phyloP scores from a whole-genome alignment of 2,888 invertebrate species.

The Eupsilia transversa region DNA sequence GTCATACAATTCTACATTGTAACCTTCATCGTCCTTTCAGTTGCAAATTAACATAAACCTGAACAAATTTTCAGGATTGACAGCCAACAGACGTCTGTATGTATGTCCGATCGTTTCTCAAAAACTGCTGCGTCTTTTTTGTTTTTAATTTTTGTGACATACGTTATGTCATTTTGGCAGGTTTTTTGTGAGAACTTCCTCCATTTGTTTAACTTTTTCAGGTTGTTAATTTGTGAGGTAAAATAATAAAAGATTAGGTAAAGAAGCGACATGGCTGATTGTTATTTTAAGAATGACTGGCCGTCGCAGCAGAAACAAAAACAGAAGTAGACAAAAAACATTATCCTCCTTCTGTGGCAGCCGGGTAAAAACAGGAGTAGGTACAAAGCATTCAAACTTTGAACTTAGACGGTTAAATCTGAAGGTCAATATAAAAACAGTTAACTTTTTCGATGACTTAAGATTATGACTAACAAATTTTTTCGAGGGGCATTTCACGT shows the following conservation, averaged over 20 bases:
- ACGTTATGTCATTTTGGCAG: constrained; percentile 15
- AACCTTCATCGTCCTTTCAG: constrained; percentile 27
- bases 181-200: constrained; percentile 17
- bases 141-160: constrained; percentile 12
- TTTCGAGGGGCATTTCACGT: background rate
- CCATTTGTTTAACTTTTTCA: background rate
- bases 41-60: constrained; percentile 22
- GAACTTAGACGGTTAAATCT: background rate
- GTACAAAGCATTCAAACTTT: background rate
- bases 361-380: background rate
- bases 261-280: background rate
- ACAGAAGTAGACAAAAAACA: no score
- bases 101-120: constrained; percentile 20
- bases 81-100: constrained; percentile 29
- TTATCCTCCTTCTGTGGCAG: no score
- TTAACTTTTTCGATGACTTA: background rate
- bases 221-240: background rate
- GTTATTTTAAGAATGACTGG: constrained; percentile 2
- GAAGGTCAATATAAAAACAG: background rate
- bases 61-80: constrained; percentile 52
- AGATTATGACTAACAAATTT: background rate
- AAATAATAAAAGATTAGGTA: background rate
- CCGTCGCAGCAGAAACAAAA: background rate
- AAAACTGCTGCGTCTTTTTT: constrained; percentile 27
- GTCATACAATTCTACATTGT: constrained; percentile 21